phyloP scores from a whole-genome alignment of 1,140 invertebrate species.

The Pogonomyrmex californicus region DNA sequence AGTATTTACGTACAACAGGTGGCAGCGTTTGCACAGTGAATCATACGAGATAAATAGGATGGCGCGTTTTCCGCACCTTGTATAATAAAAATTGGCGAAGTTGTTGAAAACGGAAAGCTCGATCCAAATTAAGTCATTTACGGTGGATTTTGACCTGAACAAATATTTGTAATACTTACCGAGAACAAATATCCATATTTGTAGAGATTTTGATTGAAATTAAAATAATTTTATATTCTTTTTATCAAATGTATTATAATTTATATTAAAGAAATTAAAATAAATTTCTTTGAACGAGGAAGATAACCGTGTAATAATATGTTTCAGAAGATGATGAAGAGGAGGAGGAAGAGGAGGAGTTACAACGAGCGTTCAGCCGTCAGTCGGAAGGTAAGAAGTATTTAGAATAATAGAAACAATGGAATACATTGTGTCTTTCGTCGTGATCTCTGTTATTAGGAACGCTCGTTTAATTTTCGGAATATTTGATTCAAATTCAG shows the following conservation, averaged over 20 bases:
- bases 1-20: slow-evolving; percentile 65
- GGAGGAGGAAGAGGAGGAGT: slow-evolving; percentile 81
- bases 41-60: slow-evolving; percentile 26
- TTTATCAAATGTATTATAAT: neutral
- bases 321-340: slow-evolving; percentile 79
- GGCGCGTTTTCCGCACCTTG: neutral
- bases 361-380: slow-evolving; percentile 80
- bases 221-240: neutral
- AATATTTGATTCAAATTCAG: neutral
- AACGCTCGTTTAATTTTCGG: neutral
- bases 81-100: slow-evolving; percentile 20
- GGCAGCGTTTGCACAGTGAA: slow-evolving; percentile 45
- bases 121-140: slow-evolving; percentile 6
- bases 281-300: neutral
- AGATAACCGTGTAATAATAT: neutral
- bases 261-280: slow-evolving; percentile 24
- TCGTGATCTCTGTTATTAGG: neutral
- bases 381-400: slow-evolving; percentile 79
- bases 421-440: neutral
- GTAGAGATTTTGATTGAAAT: neutral
- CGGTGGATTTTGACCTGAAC: neutral
- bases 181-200: too few species aligned
- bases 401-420: neutral
- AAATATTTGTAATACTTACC: too few species aligned
- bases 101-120: neutral